Conservation (phyloP, 2,113 vertebrate species). For the Casuarius casuarius region DNA sequence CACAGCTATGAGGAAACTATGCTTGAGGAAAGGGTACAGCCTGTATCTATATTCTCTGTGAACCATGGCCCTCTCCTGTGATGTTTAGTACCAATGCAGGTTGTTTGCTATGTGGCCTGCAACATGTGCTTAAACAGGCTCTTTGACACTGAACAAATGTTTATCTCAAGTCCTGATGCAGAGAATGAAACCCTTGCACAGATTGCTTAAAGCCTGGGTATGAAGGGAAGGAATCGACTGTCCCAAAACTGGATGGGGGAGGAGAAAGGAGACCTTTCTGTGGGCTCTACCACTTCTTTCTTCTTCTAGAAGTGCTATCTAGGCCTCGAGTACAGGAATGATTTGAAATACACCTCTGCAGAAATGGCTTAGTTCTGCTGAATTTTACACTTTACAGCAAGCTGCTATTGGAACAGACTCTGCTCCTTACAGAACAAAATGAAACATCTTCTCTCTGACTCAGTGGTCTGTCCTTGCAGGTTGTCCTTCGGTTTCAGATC, state of each 20-base stretch:
- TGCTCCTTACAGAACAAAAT: neutral
- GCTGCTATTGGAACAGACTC: neutral
- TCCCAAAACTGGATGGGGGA: neutral
- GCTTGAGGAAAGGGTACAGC: neutral
- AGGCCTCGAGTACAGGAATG: neutral
- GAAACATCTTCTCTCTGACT: neutral
- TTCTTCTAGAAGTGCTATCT: neutral
- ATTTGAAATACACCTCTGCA: neutral
- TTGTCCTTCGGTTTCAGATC: conserved; percentile 89
- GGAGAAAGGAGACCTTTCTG: neutral
- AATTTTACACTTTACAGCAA: neutral
- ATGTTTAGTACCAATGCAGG: neutral
- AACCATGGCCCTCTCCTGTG: neutral
- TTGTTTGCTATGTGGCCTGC: no score
- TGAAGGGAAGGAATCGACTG: neutral
- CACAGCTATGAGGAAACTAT: neutral
- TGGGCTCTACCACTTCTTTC: neutral
- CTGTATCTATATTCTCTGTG: neutral
- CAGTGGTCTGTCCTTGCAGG: conserved; percentile 60
- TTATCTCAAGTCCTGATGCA: neutral
- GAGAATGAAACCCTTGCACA: neutral
- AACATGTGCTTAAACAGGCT: neutral
- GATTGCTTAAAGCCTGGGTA: neutral
- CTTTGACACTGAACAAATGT: neutral
- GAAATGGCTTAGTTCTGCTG: neutral